phyloP scores from a whole-genome alignment of 2,113 vertebrate genomes.

The Rhea americana region DNA sequence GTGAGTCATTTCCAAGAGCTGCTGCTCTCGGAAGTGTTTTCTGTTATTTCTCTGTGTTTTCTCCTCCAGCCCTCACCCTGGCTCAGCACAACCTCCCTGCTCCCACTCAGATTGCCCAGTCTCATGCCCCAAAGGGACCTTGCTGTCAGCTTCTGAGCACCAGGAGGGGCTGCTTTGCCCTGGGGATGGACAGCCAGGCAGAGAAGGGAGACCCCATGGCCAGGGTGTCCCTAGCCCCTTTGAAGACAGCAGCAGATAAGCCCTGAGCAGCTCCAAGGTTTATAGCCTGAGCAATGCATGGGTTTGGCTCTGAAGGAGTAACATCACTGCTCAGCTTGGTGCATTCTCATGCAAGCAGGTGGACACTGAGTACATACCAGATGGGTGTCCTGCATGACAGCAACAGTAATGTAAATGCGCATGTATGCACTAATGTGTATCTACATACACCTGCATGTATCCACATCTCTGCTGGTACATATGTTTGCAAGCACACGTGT shows the following conservation, averaged over 20 bases:
- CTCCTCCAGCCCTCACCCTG: neutral
- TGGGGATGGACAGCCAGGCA: neutral
- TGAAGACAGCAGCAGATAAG: neutral
- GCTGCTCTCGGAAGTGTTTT: neutral
- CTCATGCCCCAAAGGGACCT: neutral
- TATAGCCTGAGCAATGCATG: neutral
- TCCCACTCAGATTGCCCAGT: neutral
- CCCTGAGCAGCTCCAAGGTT: neutral
- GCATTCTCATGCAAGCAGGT: neutral
- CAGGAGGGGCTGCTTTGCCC: neutral
- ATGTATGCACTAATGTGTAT: neutral
- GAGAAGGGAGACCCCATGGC: neutral
- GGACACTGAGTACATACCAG: neutral
- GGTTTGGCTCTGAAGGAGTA: neutral
- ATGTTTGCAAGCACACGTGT: neutral
- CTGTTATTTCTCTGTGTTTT: neutral
- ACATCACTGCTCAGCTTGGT: rapidly evolving
- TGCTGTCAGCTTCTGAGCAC: neutral
- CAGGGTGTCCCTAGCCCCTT: neutral
- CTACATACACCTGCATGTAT: neutral
- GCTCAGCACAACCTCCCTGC: neutral
- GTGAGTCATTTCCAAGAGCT: neutral
- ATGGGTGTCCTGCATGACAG: rapidly evolving
- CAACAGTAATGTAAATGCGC: rapidly evolving
- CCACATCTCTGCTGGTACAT: neutral